Percentiles rank a stretch among this genome's conserved stretches.
phyloP scores from a whole-genome alignment of 2,113 vertebrate genomes.

The Melanotaenia duboulayi region DNA sequence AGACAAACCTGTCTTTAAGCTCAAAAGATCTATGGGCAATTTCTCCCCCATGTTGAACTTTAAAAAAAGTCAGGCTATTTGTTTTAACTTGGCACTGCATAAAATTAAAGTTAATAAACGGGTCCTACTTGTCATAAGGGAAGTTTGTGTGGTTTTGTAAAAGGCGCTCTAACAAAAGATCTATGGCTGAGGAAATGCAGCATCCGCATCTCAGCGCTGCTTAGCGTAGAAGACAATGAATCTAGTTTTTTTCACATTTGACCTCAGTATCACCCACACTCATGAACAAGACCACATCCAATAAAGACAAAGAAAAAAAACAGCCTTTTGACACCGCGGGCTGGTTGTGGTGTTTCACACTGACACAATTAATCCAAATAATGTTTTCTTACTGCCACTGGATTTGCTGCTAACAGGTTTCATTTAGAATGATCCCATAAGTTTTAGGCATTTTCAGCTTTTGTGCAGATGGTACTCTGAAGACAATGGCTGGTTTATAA shows the following conservation, averaged over 20 bases:
- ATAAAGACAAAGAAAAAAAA: neutral
- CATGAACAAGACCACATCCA: neutral
- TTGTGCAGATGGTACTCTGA: conserved; percentile 4
- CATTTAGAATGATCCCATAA: conserved; percentile 21
- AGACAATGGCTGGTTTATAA: conserved; percentile 45
- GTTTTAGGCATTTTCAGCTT: conserved; percentile 12
- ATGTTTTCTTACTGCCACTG: conserved; percentile 20
- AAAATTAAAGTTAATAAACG: conserved; percentile 55
- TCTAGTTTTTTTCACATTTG: conserved; percentile 42
- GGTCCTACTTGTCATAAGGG: conserved; percentile 50
- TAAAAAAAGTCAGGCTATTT: conserved; percentile 19
- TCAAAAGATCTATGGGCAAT: conserved; percentile 56
- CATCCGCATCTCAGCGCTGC: conserved; percentile 7
- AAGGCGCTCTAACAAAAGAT: conserved; percentile 39
- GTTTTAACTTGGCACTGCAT: conserved; percentile 49
- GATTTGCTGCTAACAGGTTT: neutral
- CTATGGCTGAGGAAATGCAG: conserved; percentile 29
- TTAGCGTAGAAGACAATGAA: conserved; percentile 44
- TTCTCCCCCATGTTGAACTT: conserved; percentile 16
- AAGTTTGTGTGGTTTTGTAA: conserved; percentile 34
- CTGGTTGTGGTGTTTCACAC: conserved; percentile 9
- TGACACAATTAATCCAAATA: conserved; percentile 7
- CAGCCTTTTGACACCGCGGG: conserved; percentile 8
- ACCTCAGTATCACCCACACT: conserved; percentile 25
- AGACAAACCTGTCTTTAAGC: conserved; percentile 9